These are phyloP conservation scores for Eurystomus glaucurus DNA, from an alignment of 2,797 vertebrate genomes.

Conservation along the genomic window DNA sequence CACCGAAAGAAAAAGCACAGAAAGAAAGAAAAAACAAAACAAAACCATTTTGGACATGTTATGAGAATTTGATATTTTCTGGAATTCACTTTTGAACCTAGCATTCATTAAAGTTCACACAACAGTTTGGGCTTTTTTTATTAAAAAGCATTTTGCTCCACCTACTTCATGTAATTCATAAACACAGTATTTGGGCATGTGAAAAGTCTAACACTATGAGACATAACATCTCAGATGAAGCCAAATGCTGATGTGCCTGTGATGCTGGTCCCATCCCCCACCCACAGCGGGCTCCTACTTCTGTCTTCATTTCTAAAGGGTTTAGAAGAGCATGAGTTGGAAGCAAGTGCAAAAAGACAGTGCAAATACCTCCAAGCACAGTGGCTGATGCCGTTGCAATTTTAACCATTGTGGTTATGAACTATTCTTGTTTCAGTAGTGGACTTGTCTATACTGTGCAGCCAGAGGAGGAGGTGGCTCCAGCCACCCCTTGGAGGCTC, in stretches of 20 bases:
- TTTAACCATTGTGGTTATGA: neutral
- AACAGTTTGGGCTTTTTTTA: neutral
- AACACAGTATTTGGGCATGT: neutral
- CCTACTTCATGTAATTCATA: neutral
- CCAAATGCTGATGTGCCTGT: rapidly evolving
- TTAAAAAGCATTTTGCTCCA: neutral
- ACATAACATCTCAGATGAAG: neutral
- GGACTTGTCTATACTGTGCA: rapidly evolving
- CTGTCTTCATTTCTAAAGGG: neutral
- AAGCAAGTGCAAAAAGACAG: neutral
- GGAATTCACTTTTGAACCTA: neutral
- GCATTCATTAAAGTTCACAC: neutral
- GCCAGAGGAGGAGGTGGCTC: neutral
- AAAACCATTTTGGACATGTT: neutral
- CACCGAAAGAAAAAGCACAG: neutral
- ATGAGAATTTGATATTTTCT: neutral
- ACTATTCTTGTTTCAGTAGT: rapidly evolving
- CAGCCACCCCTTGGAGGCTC: neutral
- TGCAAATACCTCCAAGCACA: neutral
- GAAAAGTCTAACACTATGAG: rapidly evolving
- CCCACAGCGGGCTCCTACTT: rapidly evolving
- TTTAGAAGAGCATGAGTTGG: neutral
- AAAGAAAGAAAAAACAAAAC: neutral
- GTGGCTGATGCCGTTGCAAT: neutral
- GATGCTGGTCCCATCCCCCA: rapidly evolving